phyloP scores from a whole-genome alignment of 2,113 vertebrate genomes.

The Riparia riparia region DNA sequence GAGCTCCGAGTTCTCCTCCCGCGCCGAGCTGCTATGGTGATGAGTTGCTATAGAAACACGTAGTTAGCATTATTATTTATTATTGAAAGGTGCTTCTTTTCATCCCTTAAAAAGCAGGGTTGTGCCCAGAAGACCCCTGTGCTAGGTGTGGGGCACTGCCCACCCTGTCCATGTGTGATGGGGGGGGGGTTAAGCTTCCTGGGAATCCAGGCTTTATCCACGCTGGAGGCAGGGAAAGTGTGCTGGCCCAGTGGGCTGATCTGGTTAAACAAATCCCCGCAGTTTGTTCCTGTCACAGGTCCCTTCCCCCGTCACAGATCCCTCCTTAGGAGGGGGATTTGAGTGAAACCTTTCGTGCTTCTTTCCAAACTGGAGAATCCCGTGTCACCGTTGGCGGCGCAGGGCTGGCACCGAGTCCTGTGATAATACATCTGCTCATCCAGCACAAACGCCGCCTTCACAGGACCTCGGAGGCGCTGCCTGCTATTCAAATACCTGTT shows the following conservation, averaged over 20 bases:
- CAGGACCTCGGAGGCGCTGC: neutral
- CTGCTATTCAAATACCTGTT: slow-evolving; percentile 27
- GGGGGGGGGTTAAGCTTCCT: neutral
- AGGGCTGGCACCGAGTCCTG: slow-evolving; percentile 2
- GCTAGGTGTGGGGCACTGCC: neutral
- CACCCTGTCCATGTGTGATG: neutral
- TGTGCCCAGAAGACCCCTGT: neutral
- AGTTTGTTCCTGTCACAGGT: neutral
- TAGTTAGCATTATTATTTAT: slow-evolving; percentile 71
- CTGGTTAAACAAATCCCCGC: slow-evolving; percentile 62
- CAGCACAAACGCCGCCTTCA: slow-evolving; percentile 40
- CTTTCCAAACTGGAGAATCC: neutral
- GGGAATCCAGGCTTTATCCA: neutral
- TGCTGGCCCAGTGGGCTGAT: slow-evolving; percentile 12
- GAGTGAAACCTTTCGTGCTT: neutral
- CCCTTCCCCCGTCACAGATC: neutral
- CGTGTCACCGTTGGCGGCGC: slow-evolving; percentile 1
- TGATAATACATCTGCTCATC: slow-evolving; percentile 6
- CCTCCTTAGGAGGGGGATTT: slow-evolving; percentile 49
- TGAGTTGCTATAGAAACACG: slow-evolving; percentile 74
- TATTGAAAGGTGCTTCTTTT: slow-evolving; percentile 60
- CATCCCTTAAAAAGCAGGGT: neutral
- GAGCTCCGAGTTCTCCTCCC: slow-evolving; percentile 44
- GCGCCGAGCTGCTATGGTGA: slow-evolving; percentile 65
- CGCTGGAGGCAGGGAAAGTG: neutral